A percentile compares a stretch with the other conserved stretches of the same genome.
Evolutionary conservation across 2,888 invertebrate genomes (phyloP).

Genomic region (Halictus quadricinctus): DNA sequence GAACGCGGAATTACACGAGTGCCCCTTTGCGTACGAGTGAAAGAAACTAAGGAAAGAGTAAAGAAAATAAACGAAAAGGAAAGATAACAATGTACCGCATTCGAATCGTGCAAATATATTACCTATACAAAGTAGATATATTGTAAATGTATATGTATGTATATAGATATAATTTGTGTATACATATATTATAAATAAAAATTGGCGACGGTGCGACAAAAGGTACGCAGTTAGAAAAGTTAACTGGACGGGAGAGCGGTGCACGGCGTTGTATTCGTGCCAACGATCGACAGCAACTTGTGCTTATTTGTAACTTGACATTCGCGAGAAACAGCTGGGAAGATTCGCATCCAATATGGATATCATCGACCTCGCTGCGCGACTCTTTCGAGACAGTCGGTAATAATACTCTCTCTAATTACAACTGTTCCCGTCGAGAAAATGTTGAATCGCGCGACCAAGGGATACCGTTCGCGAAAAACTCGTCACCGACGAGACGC

Average conservation of each 20-base stretch:
- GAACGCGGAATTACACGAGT: conserved; percentile 24
- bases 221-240: conserved; percentile 51
- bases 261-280: conserved; percentile 18
- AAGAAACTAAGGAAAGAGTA: conserved; percentile 24
- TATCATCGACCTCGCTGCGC: conserved; percentile 4
- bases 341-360: conserved; percentile 38
- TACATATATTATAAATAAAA: conserved; percentile 55
- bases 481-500: not conserved
- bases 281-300: not conserved
- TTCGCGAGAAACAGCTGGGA: conserved; percentile 2
- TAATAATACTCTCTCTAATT: not conserved
- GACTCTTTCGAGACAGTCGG: not conserved
- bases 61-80: conserved; percentile 11
- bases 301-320: not conserved
- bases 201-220: conserved; percentile 45
- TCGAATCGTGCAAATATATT: conserved; percentile 54
- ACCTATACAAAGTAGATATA: conserved; percentile 32
- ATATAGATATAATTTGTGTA: conserved; percentile 44
- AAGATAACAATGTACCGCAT: conserved; percentile 39
- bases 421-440: conserved; percentile 9
- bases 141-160: not conserved
- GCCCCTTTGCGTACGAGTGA: conserved; percentile 14
- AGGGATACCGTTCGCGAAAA: conserved; percentile 3
- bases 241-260: conserved; percentile 46
- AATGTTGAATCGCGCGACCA: conserved; percentile 2